A percentile compares a stretch with the other conserved stretches of the same genome.
Evolutionary conservation across 2,797 vertebrate genomes (phyloP).

Genomic region (Hydrophis major): DNA sequence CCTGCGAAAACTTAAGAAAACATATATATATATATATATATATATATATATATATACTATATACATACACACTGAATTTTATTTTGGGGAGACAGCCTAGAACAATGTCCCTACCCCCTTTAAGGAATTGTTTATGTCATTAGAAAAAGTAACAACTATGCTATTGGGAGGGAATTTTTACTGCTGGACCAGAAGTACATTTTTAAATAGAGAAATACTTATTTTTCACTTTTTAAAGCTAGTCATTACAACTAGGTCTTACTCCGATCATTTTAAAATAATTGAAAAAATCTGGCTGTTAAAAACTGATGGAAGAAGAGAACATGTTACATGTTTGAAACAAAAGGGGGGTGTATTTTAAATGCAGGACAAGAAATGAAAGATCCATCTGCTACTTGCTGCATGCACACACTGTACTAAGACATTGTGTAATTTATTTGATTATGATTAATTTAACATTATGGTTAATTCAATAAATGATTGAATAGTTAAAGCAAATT

Average conservation of each 20-base stretch:
- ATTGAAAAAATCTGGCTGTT: background rate
- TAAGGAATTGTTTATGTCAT: background rate
- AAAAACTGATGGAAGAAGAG: background rate
- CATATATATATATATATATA: no score
- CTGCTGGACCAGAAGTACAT: background rate
- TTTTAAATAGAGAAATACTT: background rate
- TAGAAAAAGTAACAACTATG: background rate
- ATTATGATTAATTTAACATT: background rate
- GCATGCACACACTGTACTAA: background rate
- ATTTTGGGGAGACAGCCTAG: background rate
- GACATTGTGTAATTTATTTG: background rate
- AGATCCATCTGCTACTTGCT: background rate
- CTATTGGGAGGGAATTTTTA: background rate
- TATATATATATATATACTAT: no score
- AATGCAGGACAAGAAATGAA: background rate
- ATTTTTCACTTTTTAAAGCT: background rate
- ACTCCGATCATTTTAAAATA: background rate
- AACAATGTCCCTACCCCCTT: background rate
- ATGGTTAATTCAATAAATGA: background rate
- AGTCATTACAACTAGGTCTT: background rate
- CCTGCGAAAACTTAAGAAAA: no score
- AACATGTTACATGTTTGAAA: background rate
- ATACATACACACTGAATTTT: background rate
- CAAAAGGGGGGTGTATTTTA: background rate
- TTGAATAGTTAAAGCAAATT: background rate